Conservation (phyloP, 2,113 vertebrate genomes). For the Xiphorhynchus elegans region DNA sequence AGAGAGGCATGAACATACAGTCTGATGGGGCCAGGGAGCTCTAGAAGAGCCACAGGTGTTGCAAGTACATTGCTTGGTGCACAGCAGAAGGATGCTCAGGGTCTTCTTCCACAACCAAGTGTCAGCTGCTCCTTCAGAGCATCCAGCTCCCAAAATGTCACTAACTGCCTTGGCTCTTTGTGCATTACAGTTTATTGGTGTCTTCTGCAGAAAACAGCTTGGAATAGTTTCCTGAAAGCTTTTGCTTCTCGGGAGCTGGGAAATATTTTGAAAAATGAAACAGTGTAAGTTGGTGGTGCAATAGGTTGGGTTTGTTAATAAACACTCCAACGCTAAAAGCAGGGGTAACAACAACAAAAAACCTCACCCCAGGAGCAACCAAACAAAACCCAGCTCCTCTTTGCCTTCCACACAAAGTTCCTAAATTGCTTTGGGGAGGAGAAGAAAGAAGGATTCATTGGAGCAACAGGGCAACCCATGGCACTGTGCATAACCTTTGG, state of each 20-base stretch:
- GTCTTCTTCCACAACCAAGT: background rate
- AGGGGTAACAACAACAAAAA: background rate
- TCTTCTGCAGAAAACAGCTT: background rate
- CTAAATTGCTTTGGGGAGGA: background rate
- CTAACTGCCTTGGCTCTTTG: background rate
- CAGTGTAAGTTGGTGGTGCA: background rate
- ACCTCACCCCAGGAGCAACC: background rate
- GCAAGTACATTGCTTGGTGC: background rate
- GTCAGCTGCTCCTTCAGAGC: background rate
- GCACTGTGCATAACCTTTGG: background rate
- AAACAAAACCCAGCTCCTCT: background rate
- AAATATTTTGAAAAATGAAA: background rate
- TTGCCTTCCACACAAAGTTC: background rate
- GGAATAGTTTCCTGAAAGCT: background rate
- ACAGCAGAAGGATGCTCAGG: background rate
- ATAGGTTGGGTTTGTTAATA: background rate
- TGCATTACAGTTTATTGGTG: background rate
- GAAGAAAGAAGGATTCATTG: background rate
- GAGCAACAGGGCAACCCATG: background rate
- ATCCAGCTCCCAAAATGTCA: background rate
- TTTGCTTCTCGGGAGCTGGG: background rate
- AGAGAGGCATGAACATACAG: background rate
- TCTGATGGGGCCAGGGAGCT: background rate
- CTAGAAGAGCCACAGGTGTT: background rate
- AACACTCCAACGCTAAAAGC: background rate